phyloP scores from a whole-genome alignment of 2,113 vertebrate genomes.

The Podarcis muralis region DNA sequence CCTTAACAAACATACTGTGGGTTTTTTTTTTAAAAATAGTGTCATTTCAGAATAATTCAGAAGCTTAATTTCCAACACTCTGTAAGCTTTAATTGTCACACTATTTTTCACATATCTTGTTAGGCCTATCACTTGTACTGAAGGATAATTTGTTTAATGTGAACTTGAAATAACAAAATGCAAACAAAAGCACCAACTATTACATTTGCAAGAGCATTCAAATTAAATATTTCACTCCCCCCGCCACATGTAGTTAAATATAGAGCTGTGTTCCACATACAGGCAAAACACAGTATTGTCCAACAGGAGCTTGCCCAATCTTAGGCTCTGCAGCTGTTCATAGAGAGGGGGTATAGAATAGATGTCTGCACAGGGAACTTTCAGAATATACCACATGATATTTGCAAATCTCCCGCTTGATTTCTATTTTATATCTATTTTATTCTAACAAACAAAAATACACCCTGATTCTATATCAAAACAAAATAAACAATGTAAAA shows the following conservation, averaged over 20 bases:
- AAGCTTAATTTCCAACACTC: not conserved
- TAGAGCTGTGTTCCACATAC: not conserved
- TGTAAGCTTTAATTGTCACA: not conserved
- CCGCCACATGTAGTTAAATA: conserved; percentile 13
- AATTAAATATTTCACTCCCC: conserved; percentile 5
- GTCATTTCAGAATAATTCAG: not conserved
- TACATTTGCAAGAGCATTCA: not conserved
- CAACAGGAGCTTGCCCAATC: not conserved
- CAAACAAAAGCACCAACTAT: conserved; percentile 1
- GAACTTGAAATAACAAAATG: not conserved
- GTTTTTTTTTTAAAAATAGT: not conserved
- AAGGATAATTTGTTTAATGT: not conserved
- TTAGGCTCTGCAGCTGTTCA: not conserved
- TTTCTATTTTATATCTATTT: no score
- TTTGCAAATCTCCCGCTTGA: not conserved
- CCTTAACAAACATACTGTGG: not conserved
- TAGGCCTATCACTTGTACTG: not conserved
- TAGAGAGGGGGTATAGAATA: not conserved
- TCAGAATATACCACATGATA: not conserved
- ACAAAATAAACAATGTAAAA: no score
- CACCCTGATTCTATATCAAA: no score
- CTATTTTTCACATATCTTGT: conserved; percentile 9
- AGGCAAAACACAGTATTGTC: not conserved
- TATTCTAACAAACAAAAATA: no score
- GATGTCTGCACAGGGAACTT: not conserved